Conservation (phyloP, 2,888 invertebrate genomes). For the Dicyrtomina minuta region DNA sequence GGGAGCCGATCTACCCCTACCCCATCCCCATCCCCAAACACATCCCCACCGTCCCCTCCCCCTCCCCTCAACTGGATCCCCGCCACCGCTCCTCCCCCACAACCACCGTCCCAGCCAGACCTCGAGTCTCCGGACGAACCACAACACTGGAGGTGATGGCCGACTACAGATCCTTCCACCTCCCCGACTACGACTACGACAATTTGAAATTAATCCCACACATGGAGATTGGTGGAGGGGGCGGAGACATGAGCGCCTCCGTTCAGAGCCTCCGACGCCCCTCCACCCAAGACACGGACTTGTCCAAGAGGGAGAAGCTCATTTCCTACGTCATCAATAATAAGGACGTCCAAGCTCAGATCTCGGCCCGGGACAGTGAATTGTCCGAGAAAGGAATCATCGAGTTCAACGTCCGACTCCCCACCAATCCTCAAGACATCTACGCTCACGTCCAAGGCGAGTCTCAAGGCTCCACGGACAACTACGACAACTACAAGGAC, state of each 20-base stretch:
- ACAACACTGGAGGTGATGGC: constrained; percentile 27
- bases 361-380: constrained; percentile 48
- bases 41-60: neutral
- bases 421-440: constrained; percentile 27
- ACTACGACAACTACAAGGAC: constrained; percentile 40
- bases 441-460: neutral
- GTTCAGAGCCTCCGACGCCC: constrained; percentile 23
- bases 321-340: constrained; percentile 33
- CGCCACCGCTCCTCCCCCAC: neutral
- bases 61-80: no score
- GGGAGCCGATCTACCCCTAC: constrained; percentile 25
- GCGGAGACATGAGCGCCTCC: constrained; percentile 2
- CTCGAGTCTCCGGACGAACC: constrained; percentile 8
- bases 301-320: constrained; percentile 32
- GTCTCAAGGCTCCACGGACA: neutral
- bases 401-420: constrained; percentile 47
- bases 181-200: constrained; percentile 27
- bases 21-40: constrained; percentile 4
- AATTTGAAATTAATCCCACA: constrained; percentile 17
- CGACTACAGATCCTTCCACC: constrained; percentile 16
- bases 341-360: constrained; percentile 45
- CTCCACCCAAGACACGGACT: constrained; percentile 32
- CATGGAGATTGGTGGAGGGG: constrained; percentile 1
- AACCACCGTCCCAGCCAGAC: neutral
- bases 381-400: constrained; percentile 50